phyloP scores from a whole-genome alignment of 2,888 invertebrate species.

The Nephrotoma flavescens region DNA sequence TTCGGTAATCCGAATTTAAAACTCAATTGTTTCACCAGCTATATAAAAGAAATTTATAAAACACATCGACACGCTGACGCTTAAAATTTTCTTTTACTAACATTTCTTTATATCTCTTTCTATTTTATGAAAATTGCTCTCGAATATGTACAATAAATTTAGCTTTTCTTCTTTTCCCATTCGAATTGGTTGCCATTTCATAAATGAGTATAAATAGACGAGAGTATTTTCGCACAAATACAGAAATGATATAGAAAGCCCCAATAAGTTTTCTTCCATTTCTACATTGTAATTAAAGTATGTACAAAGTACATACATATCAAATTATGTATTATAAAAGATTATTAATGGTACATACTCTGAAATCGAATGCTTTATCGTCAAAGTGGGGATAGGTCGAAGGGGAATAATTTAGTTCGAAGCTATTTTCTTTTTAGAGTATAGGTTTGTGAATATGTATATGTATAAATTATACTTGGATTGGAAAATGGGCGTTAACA shows the following conservation, averaged over 20 bases:
- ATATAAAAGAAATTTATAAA: not conserved
- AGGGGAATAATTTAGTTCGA: not conserved
- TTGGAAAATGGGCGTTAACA: not conserved
- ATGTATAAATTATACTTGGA: not conserved
- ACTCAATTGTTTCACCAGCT: not conserved
- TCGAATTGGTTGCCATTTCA: not conserved
- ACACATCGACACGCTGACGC: not conserved
- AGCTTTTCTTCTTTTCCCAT: not conserved
- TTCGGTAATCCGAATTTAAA: no score
- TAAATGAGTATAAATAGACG: not conserved
- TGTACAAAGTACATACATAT: not conserved
- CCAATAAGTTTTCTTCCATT: not conserved
- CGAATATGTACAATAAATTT: not conserved
- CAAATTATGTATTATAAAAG: not conserved
- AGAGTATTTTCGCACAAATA: not conserved
- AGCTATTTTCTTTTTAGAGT: not conserved
- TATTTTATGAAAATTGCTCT: not conserved
- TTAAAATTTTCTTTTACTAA: not conserved
- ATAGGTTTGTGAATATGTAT: not conserved
- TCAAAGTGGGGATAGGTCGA: not conserved
- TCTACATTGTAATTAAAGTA: not conserved
- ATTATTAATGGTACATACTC: not conserved
- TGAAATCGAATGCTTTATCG: not conserved
- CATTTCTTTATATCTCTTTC: not conserved
- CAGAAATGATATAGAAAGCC: not conserved